Base-by-base conservation (phyloP, 1,140 invertebrate species). In the Drosophila ohnishii region DNA sequence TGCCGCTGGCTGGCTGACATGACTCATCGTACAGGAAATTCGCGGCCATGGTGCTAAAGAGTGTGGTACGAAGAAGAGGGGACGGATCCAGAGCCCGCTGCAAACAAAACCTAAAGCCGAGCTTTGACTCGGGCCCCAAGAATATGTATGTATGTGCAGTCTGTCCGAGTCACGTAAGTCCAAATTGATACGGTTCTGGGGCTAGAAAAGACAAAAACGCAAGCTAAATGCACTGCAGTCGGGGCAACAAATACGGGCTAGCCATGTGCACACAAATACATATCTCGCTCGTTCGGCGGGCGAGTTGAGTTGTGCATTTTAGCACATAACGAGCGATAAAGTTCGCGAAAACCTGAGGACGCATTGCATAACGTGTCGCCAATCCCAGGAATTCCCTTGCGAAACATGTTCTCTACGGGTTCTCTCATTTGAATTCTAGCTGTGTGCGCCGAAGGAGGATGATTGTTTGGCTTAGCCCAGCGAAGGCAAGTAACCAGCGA, bases 81-180 rank as follows among this genome's bases (percentile, higher is more conserved):
- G 40, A n/a, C 28, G 28, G 28, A 32, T 25, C 32, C 34, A 45
- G 22, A 75, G 44, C 63, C 32, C 22, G 30, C 37, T 40, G 19
- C 42, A 63, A 55, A 10, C 48, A 34, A 34, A 19, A 55, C 19
- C 7, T 34, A 37, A 6, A n/a, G 34, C 51, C 13, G 13, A 55
- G 51, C 51, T 55, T 55, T 37, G 32, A 5, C 37, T 42, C 30
- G 35, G 58, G 19, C 28, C 16, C 14, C 35, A 32, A 42, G 42
- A 69, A 71, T 64, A 78, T 86, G 62, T 62, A 76, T 75, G 55
- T 62, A 61, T 82, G 59, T 77, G 79, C 79, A 79, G 61, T 80
- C 80, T 77, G 72, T 58, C 67, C 66, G 75, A 86, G 83, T 86
- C 83, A 86, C 84, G 83, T 87, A 88, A 88, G 67, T 74, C 61